A percentile compares a stretch with the other conserved stretches of the same genome.
Conservation (phyloP, 2,113 vertebrate genomes). For the Cyprinodon tularosa region DNA sequence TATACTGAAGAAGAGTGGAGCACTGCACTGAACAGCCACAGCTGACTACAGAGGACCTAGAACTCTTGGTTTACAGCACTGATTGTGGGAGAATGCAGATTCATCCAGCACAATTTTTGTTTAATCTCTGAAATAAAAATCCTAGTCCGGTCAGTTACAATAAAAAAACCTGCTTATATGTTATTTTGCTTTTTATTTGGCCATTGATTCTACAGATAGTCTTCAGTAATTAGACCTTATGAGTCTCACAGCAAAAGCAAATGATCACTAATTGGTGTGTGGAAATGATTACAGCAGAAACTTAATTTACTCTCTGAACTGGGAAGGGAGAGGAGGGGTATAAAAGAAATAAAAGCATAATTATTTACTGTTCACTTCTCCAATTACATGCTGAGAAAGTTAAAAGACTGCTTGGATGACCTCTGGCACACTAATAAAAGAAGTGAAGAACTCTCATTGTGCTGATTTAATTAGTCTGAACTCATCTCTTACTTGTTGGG, state of each 20-base stretch:
- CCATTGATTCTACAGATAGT: slow-evolving; percentile 32
- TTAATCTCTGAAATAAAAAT: neutral
- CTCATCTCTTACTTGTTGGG: slow-evolving; percentile 37
- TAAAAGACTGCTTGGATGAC: slow-evolving; percentile 78
- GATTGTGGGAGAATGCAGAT: slow-evolving; percentile 23
- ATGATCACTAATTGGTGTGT: slow-evolving; percentile 70
- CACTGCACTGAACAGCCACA: slow-evolving; percentile 59
- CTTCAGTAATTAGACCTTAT: slow-evolving; percentile 40
- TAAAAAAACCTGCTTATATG: neutral
- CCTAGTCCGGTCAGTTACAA: neutral
- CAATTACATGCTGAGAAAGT: slow-evolving; percentile 66
- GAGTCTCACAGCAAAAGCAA: slow-evolving; percentile 60
- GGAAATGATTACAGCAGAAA: slow-evolving; percentile 66
- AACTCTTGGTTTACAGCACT: slow-evolving; percentile 54
- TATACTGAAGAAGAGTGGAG: slow-evolving; percentile 69
- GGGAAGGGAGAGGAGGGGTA: slow-evolving; percentile 80
- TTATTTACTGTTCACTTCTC: slow-evolving; percentile 58
- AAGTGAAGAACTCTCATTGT: slow-evolving; percentile 66
- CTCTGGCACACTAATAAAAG: slow-evolving; percentile 72
- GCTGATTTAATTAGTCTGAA: slow-evolving; percentile 68
- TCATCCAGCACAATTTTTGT: slow-evolving; percentile 6
- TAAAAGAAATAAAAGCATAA: slow-evolving; percentile 54
- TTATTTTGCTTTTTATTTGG: slow-evolving; percentile 36
- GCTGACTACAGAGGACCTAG: slow-evolving; percentile 67
- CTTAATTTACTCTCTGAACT: slow-evolving; percentile 62